phyloP scores from a whole-genome alignment of 2,888 invertebrate genomes.

The Drosophila neonasuta region DNA sequence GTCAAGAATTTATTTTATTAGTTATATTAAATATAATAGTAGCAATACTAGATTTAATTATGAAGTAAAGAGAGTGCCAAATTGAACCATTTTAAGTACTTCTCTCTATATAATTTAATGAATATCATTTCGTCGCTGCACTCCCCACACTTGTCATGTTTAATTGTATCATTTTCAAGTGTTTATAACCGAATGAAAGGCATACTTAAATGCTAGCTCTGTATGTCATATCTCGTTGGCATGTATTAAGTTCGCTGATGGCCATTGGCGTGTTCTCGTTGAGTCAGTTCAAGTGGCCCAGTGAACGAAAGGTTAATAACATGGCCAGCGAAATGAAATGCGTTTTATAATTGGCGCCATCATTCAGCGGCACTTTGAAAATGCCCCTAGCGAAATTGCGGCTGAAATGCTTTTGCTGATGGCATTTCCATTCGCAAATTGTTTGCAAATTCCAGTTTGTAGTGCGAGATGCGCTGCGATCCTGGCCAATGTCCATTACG shows the following conservation, averaged over 20 bases:
- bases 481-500: slow-evolving; percentile 51
- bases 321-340: slow-evolving; percentile 63
- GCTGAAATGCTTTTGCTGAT: slow-evolving; percentile 38
- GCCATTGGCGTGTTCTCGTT: slow-evolving; percentile 22
- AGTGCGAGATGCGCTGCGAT: slow-evolving; percentile 14
- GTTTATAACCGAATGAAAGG: slow-evolving; percentile 28
- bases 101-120: neutral
- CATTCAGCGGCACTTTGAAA: slow-evolving; percentile 35
- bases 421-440: slow-evolving; percentile 17
- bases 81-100: no score
- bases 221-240: slow-evolving; percentile 12
- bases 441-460: slow-evolving; percentile 31
- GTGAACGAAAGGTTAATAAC: slow-evolving; percentile 78
- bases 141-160: neutral
- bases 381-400: slow-evolving; percentile 44
- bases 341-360: slow-evolving; percentile 55
- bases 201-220: slow-evolving; percentile 21
- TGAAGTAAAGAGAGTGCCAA: no score
- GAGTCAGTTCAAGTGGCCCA: slow-evolving; percentile 61
- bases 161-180: slow-evolving; percentile 38
- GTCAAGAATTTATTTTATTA: no score
- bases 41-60: no score
- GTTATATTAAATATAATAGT: no score
- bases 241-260: slow-evolving; percentile 35
- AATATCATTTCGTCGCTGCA: neutral